These are phyloP conservation scores for Gymnosoma rotundatum DNA, from an alignment of 2,888 invertebrate genomes.

Conservation along the genomic window DNA sequence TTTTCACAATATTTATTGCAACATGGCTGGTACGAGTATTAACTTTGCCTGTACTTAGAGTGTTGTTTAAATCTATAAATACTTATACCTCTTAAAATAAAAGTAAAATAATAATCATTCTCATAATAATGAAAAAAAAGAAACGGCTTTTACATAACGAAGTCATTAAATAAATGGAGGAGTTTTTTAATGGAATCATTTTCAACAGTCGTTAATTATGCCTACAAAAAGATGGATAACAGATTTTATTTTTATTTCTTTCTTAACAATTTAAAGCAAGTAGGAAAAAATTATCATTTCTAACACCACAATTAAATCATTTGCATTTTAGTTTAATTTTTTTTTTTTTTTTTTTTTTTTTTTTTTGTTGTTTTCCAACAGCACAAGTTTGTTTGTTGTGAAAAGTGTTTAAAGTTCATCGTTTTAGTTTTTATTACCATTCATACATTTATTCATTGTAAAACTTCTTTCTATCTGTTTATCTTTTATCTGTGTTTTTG, in stretches of 20 bases:
- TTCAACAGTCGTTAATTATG: constrained; percentile 36
- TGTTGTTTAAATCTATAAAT: neutral
- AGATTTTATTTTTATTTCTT: constrained; percentile 10
- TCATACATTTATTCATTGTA: constrained; percentile 10
- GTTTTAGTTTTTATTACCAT: constrained; percentile 39
- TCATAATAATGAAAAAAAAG: constrained; percentile 15
- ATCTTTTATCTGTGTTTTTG: neutral
- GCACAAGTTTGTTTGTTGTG: neutral
- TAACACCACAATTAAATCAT: constrained; percentile 66
- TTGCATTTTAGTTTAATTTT: constrained; percentile 42
- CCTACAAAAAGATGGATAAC: constrained; percentile 12
- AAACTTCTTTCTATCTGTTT: constrained; percentile 3
- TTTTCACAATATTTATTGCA: constrained; percentile 27
- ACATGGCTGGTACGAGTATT: neutral
- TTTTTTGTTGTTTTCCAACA: constrained; percentile 21
- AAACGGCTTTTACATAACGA: constrained; percentile 35
- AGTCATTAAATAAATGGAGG: constrained; percentile 53
- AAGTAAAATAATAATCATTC: constrained; percentile 9
- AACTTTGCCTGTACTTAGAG: neutral
- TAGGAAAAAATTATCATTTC: constrained; percentile 67
- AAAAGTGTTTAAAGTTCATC: constrained; percentile 41
- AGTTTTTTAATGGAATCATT: constrained; percentile 23
- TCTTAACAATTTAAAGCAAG: constrained; percentile 2
- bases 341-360: neutral
- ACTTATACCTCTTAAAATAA: neutral